A percentile compares a stretch with the other conserved stretches of the same genome.
phyloP scores from a whole-genome alignment of 1,140 invertebrate species.

The Ceratina calcarata region DNA sequence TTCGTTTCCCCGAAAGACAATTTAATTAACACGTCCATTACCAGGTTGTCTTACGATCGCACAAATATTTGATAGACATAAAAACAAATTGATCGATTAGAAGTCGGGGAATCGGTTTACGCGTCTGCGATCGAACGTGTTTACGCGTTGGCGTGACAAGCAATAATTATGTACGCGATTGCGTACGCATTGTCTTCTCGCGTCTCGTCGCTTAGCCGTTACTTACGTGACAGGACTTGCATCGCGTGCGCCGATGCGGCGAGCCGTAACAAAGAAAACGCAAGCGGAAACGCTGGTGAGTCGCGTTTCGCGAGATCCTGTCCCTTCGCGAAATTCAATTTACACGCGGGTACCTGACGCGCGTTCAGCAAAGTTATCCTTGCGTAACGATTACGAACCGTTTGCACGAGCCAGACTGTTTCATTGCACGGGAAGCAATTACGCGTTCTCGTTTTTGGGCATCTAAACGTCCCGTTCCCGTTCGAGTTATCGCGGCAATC shows the following conservation, averaged over 20 bases:
- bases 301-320: neutral
- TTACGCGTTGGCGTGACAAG: conserved; percentile 23
- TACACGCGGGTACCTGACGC: too few species aligned
- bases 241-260: neutral
- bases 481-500: conserved; percentile 23
- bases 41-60: too few species aligned
- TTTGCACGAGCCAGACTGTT: neutral
- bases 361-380: neutral
- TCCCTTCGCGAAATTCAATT: neutral
- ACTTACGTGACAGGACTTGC: conserved; percentile 45
- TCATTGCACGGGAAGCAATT: too few species aligned
- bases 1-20: too few species aligned
- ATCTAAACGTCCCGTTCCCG: neutral
- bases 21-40: too few species aligned
- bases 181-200: conserved; percentile 40
- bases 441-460: too few species aligned
- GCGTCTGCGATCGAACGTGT: neutral
- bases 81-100: neutral
- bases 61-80: too few species aligned
- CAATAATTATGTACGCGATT: conserved; percentile 22
- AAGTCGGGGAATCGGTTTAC: neutral
- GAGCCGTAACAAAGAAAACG: conserved; percentile 27
- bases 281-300: conserved; percentile 42
- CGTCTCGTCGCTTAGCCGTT: conserved; percentile 17
- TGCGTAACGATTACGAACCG: neutral